These are phyloP conservation scores for Phyllotreta striolata DNA, from an alignment of 2,888 invertebrate genomes.

Conservation along the genomic window DNA sequence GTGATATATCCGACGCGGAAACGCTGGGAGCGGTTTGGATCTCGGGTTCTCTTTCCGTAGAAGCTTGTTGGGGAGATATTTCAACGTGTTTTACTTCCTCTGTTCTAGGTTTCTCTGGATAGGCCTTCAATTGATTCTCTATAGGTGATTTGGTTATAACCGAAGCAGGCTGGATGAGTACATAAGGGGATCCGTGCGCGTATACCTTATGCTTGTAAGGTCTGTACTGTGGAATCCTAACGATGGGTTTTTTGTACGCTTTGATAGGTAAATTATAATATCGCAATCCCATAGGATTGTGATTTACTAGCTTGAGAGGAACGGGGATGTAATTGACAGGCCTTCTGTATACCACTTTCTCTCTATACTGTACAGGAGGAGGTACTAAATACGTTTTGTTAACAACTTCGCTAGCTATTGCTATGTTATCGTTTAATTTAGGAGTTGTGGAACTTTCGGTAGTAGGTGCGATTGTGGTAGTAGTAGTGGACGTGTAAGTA, in stretches of 20 bases:
- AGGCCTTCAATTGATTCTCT: slow-evolving; percentile 29
- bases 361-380: slow-evolving; percentile 24
- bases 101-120: slow-evolving; percentile 21
- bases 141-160: slow-evolving; percentile 30
- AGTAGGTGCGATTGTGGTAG: slow-evolving; percentile 36
- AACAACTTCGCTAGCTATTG: slow-evolving; percentile 29
- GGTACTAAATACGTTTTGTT: slow-evolving; percentile 36
- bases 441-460: slow-evolving; percentile 42
- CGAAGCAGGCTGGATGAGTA: slow-evolving; percentile 18
- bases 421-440: slow-evolving; percentile 31
- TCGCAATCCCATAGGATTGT: slow-evolving; percentile 27
- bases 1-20: slow-evolving; percentile 33
- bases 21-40: slow-evolving; percentile 46
- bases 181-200: slow-evolving; percentile 15
- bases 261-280: slow-evolving; percentile 29
- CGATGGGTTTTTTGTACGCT: slow-evolving; percentile 35
- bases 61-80: slow-evolving; percentile 55
- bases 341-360: slow-evolving; percentile 16
- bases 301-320: slow-evolving; percentile 30
- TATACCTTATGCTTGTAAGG: slow-evolving; percentile 19
- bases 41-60: slow-evolving; percentile 54
- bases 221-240: slow-evolving; percentile 21
- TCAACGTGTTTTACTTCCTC: slow-evolving; percentile 50
- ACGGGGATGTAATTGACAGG: slow-evolving; percentile 20
- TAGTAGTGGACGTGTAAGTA: slow-evolving; percentile 43